Evolutionary conservation across 2,797 vertebrate genomes (phyloP), one percentile per base, ranked within the genome.

Genomic region (Notolepis coatsorum): DNA sequence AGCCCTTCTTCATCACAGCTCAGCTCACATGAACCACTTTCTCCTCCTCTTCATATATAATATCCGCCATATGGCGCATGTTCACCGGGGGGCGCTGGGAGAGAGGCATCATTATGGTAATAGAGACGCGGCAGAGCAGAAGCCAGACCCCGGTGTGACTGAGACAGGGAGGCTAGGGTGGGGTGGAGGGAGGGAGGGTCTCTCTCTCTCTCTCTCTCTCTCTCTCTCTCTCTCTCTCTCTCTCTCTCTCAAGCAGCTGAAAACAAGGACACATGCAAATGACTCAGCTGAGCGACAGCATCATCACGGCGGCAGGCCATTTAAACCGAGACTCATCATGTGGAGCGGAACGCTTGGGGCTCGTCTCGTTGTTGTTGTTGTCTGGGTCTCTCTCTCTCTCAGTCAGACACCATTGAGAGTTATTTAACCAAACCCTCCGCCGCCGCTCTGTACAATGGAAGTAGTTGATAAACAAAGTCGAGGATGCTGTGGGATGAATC

Each of bases 21-120:
- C 60, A 75, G 64, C 58, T 71, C 61, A 59, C 62, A 58, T 65
- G 28, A 42, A 65, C 45, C 67, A 82, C 79, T 83, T 79, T 87
- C 76, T 77, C 71, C 76, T 77, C 71, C 71, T 61, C 35, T 17
- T 51, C 37, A 52, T 56, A 42, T 83, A n/a, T n/a, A n/a, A n/a
- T n/a, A 81, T 51, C 66, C 72, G 43, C 76, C 90, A 91, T 89
- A 89, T 89, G 89, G 66, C 75, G 68, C 62, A 61, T 57, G 71
- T 82, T 89, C 77, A 84, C 56, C 61, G 13, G 6, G 13, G 6
- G 55, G 25, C 66, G 66, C 31, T 76, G 55, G 57, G 74, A 63
- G 59, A 65, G 28, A 38, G 35, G 74, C 83, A 70, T 88, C 84
- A 79, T 86, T 91, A 86, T 91, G 89, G 50, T 83, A 90, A 91